Evolutionary conservation across 2,797 vertebrate species (phyloP).

Genomic region (Masticophis lateralis): DNA sequence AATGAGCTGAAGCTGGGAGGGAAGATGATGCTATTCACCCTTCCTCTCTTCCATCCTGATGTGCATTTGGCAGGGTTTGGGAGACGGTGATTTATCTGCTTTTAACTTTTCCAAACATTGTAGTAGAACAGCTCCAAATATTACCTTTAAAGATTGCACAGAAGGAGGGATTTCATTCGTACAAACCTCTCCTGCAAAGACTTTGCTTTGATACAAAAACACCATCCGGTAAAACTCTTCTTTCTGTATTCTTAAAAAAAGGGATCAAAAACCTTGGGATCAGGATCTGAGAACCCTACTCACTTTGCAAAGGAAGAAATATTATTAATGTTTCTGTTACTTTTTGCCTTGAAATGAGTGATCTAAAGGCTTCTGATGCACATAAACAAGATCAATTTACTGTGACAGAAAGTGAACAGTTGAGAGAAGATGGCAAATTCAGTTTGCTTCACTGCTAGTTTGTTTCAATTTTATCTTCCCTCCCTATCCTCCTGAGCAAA

Average conservation of each 20-base stretch:
- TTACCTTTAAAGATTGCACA: not conserved
- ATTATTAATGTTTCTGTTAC: not conserved
- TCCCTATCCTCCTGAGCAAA: not conserved
- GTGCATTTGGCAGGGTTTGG: not conserved
- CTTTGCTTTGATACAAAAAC: not conserved
- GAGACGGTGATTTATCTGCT: not conserved
- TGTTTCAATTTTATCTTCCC: conserved; percentile 1
- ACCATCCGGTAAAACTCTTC: not conserved
- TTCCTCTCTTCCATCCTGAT: not conserved
- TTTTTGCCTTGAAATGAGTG: conserved; percentile 12
- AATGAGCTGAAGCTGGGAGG: not conserved
- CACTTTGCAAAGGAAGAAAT: not conserved
- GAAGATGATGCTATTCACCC: not conserved
- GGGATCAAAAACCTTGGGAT: not conserved
- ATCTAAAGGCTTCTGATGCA: not conserved
- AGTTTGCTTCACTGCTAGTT: not conserved
- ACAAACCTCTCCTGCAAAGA: not conserved
- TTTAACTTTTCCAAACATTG: not conserved
- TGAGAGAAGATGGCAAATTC: not conserved
- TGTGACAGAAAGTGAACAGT: conserved; percentile 17
- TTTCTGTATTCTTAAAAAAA: not conserved
- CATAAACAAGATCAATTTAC: conserved; percentile 31
- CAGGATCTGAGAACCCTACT: not conserved
- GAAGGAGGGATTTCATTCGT: not conserved
- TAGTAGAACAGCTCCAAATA: not conserved